A percentile compares a stretch with the other conserved stretches of the same genome.
Evolutionary conservation across 1,140 invertebrate species (phyloP).

Genomic region (Drosophila auraria): DNA sequence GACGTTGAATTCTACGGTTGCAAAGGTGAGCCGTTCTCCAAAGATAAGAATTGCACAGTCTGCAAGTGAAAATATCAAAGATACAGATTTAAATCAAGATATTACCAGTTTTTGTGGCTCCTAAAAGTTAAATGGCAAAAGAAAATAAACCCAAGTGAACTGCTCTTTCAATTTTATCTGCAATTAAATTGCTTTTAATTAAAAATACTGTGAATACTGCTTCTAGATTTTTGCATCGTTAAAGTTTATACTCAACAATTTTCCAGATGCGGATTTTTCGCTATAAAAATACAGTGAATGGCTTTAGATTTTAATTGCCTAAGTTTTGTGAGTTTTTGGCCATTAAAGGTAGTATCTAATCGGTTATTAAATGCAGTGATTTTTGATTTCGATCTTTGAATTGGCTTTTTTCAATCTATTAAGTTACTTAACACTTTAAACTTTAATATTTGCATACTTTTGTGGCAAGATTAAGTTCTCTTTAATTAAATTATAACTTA

Average conservation of each 20-base stretch:
- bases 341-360: slow-evolving; percentile 6
- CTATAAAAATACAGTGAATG: slow-evolving; percentile 13
- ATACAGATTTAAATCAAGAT: slow-evolving; percentile 35
- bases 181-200: slow-evolving; percentile 5
- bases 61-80: slow-evolving; percentile 32
- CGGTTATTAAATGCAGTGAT: slow-evolving; percentile 4
- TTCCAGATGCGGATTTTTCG: slow-evolving; percentile 1
- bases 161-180: slow-evolving; percentile 7
- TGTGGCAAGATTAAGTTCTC: not conserved
- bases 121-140: slow-evolving; percentile 20
- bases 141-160: slow-evolving; percentile 11
- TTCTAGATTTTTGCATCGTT: slow-evolving; percentile 12
- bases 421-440: not conserved
- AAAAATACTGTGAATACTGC: slow-evolving; percentile 1
- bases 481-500: not conserved
- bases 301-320: slow-evolving; percentile 2
- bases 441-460: not conserved
- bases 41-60: slow-evolving; percentile 51
- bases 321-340: not conserved
- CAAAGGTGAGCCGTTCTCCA: slow-evolving; percentile 84
- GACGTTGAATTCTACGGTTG: slow-evolving; percentile 85
- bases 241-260: slow-evolving; percentile 16
- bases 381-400: not conserved
- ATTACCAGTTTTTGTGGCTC: slow-evolving; percentile 40
- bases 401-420: not conserved